Base-by-base conservation (phyloP, 2,113 vertebrate species). In the Hylia prasina region DNA sequence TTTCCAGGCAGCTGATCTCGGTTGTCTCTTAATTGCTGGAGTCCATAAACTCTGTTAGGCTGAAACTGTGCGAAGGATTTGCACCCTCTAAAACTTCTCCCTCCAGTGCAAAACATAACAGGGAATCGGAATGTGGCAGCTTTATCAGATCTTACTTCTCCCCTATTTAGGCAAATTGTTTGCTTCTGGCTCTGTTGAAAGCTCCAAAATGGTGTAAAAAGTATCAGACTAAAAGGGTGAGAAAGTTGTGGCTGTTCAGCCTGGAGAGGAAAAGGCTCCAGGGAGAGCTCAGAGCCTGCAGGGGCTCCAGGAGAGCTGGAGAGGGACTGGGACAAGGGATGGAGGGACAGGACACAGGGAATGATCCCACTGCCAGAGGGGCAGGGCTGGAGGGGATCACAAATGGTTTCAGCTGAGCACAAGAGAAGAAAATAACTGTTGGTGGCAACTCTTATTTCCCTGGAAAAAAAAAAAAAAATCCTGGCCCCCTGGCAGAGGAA, bases 401-500 rank as follows among this genome's bases (percentile, higher is more conserved):
- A 61, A 70, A 71, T 11, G 19, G 22, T 78, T 50, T 82, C 66
- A 58, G 9, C 73, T 56, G 44, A 76, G 57, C 48, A 7, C 19
- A 13, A 45, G 42, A 89, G 45, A 51, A 77, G 51, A 80, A 35
- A 60, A 39, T 84, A 37, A 25, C 54, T 79, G 47, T 54, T 93
- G 82, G 87, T 95, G 85, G 82, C 82, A 80, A 69, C 75, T 96
- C 68, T 73, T 53, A 82, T 64, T 94, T 83, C 82, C 64, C 28
- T 92, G 96, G 91, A 93, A 93, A 96, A 89, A 93, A 82, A 92
- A 89, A 93, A 87, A 94, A 91, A 85, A 84, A 45, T 27, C 88
- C 60, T 8, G 56, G 77, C 39, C 30, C 47, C 19, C 86, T 93
- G 83, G 93, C 95, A 92, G 78, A 19, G 56, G 63, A 91, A 66